Evolutionary conservation across 2,888 invertebrate genomes (phyloP).

Genomic region (Meteorus colon): DNA sequence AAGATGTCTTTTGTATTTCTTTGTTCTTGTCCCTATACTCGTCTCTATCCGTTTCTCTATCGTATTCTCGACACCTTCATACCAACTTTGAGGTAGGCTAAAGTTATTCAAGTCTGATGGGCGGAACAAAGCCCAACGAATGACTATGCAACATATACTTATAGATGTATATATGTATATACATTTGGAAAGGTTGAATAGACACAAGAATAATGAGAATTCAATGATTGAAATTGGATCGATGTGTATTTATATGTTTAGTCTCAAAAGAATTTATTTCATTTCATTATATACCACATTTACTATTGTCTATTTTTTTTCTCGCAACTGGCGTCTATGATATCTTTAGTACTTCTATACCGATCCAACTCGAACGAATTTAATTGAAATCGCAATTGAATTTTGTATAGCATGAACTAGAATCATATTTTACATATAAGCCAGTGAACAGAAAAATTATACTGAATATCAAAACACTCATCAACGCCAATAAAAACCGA

Average conservation of each 20-base stretch:
- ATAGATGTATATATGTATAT: not conserved
- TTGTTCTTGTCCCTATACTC: not conserved
- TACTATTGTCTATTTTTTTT: too few species aligned
- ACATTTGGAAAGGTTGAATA: not conserved
- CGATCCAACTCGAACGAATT: too few species aligned
- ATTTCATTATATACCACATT: too few species aligned
- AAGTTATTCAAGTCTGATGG: constrained; percentile 29
- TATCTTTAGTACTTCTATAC: too few species aligned
- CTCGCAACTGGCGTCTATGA: too few species aligned
- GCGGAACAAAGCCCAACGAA: constrained; percentile 22
- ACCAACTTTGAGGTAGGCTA: not conserved
- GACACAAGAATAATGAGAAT: not conserved
- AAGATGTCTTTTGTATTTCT: not conserved
- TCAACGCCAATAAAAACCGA: too few species aligned
- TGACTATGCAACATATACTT: not conserved
- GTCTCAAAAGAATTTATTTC: too few species aligned
- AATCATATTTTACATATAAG: too few species aligned
- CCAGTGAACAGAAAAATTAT: too few species aligned
- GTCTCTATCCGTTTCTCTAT: constrained; percentile 3
- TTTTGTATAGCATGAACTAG: too few species aligned
- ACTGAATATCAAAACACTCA: too few species aligned
- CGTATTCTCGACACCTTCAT: not conserved
- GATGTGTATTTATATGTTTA: not conserved
- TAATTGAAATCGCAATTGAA: too few species aligned
- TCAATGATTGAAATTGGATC: constrained; percentile 25